Conservation (phyloP, 2,113 vertebrate genomes). For the Melozone crissalis region DNA sequence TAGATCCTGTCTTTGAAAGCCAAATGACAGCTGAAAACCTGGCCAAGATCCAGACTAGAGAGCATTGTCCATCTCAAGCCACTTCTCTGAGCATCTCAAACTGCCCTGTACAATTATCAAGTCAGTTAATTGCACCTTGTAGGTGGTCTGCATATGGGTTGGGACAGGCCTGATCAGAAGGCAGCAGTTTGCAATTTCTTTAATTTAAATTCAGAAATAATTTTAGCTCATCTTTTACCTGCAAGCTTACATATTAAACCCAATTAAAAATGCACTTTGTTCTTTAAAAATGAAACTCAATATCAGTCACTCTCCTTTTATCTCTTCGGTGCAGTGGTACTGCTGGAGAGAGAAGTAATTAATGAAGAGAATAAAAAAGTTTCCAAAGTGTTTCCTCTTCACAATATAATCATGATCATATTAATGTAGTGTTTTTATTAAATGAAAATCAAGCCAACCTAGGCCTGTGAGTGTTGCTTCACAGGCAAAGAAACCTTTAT, state of each 20-base stretch:
- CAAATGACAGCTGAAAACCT: neutral
- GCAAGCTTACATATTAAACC: neutral
- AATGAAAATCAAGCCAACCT: slow-evolving; percentile 43
- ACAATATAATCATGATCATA: slow-evolving; percentile 39
- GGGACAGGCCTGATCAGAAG: neutral
- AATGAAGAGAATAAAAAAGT: slow-evolving; percentile 15
- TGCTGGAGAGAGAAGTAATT: slow-evolving; percentile 26
- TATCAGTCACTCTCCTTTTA: slow-evolving; percentile 6
- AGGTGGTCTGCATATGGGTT: neutral
- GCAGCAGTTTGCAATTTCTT: neutral
- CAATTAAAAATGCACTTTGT: neutral
- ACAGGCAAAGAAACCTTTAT: slow-evolving; percentile 5
- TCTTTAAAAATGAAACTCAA: neutral
- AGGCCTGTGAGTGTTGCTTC: slow-evolving; percentile 6
- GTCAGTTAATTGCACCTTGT: neutral
- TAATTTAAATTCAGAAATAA: neutral
- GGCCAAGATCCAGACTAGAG: neutral
- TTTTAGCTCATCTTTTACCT: neutral
- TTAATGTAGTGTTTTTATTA: slow-evolving; percentile 47
- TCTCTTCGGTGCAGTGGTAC: neutral
- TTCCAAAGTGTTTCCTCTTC: slow-evolving; percentile 38
- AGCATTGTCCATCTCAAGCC: neutral
- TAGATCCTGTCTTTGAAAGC: neutral
- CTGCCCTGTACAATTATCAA: neutral
- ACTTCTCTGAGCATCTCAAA: neutral